phyloP scores from a whole-genome alignment of 2,888 invertebrate genomes.

The Teinopalpus imperialis region DNA sequence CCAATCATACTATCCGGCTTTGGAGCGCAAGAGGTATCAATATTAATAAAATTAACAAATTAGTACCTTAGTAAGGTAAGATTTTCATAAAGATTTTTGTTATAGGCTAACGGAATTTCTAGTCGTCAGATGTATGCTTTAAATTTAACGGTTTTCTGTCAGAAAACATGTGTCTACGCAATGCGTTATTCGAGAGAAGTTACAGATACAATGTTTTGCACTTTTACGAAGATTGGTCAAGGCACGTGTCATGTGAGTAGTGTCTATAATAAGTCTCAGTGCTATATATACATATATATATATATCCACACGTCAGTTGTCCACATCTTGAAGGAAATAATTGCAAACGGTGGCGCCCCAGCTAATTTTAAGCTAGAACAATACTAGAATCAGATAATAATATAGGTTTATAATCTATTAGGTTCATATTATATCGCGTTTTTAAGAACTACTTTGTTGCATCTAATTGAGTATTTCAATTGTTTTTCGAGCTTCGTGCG shows the following conservation, averaged over 20 bases:
- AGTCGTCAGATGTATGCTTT: conserved; percentile 52
- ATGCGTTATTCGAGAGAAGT: conserved; percentile 64
- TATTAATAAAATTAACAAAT: background rate
- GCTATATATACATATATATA: too few relatives aligned
- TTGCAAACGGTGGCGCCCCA: too few relatives aligned
- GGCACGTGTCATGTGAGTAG: conserved; percentile 70
- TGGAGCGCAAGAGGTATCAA: conserved; percentile 51
- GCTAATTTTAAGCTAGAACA: too few relatives aligned
- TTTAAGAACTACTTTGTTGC: too few relatives aligned
- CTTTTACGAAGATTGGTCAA: conserved; percentile 62
- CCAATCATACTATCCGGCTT: conserved; percentile 58
- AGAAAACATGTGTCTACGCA: conserved; percentile 60
- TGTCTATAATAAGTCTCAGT: too few relatives aligned
- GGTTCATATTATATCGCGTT: too few relatives aligned
- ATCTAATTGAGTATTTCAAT: too few relatives aligned
- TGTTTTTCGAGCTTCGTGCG: too few relatives aligned
- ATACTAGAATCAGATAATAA: too few relatives aligned
- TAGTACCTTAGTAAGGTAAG: background rate
- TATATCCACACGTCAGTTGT: too few relatives aligned
- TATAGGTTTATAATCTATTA: too few relatives aligned
- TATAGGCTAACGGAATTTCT: conserved; percentile 55
- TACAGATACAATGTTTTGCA: conserved; percentile 64
- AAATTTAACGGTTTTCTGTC: conserved; percentile 58
- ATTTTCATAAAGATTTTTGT: conserved; percentile 3
- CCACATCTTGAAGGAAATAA: too few relatives aligned